Conservation (phyloP, 2,113 vertebrate genomes). For the Dicaeum eximium region DNA sequence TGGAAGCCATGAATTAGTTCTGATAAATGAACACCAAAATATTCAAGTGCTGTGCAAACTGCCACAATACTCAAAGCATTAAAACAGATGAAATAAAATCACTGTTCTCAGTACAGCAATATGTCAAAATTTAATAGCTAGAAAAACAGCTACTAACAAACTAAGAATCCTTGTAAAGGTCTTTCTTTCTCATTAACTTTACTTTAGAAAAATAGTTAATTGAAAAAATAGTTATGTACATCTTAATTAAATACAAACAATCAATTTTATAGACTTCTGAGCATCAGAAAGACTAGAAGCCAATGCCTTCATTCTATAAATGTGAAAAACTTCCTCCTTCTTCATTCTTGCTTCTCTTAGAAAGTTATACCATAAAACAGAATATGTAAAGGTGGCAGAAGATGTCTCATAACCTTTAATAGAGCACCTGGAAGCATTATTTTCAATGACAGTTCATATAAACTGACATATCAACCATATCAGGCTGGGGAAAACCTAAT, state of each 20-base stretch:
- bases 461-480: neutral
- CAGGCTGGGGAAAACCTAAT: neutral
- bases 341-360: neutral
- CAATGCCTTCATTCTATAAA: neutral
- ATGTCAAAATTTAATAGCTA: constrained; percentile 29
- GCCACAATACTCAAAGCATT: neutral
- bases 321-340: neutral
- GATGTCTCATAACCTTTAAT: neutral
- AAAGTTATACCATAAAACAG: neutral
- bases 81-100: neutral
- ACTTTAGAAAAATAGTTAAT: constrained; percentile 38
- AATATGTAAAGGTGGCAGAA: neutral
- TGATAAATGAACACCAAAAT: constrained; percentile 45
- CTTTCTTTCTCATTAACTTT: constrained; percentile 29
- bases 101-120: neutral
- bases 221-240: constrained; percentile 22
- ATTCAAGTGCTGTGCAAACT: constrained; percentile 8
- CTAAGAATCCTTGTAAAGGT: no score
- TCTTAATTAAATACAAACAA: constrained; percentile 47
- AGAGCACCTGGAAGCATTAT: neutral
- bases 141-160: constrained; percentile 7
- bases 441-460: neutral
- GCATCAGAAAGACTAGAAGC: neutral
- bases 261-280: neutral
- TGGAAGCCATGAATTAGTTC: constrained; percentile 46